Evolutionary conservation across 2,888 invertebrate species (phyloP).

Genomic region (Ophion obscuratus): DNA sequence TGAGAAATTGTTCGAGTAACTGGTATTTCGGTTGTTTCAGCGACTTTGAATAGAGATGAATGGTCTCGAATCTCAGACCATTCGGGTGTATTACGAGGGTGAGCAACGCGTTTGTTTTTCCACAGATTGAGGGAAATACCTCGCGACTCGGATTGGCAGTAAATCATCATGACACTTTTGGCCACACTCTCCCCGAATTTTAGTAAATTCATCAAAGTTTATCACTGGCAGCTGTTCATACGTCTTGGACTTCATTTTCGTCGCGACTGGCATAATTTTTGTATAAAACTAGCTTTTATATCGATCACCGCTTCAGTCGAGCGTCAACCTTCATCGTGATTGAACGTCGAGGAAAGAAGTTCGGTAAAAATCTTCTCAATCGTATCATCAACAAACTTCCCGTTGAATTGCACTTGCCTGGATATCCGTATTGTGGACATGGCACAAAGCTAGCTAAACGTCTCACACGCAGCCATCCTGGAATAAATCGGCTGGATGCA

Average conservation of each 20-base stretch:
- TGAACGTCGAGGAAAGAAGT: constrained; percentile 26
- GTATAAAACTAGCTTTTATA: too few species aligned
- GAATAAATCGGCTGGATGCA: too few species aligned
- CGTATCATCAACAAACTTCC: background rate
- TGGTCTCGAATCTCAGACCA: constrained; percentile 67
- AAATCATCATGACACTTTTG: constrained; percentile 17
- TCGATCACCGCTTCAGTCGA: too few species aligned
- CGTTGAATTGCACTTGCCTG: too few species aligned
- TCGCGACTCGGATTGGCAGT: constrained; percentile 54
- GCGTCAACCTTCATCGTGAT: too few species aligned
- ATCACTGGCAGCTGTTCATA: too few species aligned
- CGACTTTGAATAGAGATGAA: constrained; percentile 57
- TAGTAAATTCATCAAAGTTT: too few species aligned
- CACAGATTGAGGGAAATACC: constrained; percentile 69
- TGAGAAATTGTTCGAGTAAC: background rate
- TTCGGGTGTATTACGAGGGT: constrained; percentile 65
- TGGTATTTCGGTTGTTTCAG: constrained; percentile 55
- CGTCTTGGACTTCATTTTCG: too few species aligned
- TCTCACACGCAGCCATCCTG: too few species aligned
- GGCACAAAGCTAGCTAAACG: background rate
- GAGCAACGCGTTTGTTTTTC: constrained; percentile 68
- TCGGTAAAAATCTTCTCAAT: background rate
- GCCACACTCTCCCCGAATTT: constrained; percentile 18
- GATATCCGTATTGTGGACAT: too few species aligned
- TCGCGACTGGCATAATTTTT: too few species aligned